These are phyloP conservation scores for Drosophila longiperda DNA, from an alignment of 2,888 invertebrate species.

Conservation along the genomic window DNA sequence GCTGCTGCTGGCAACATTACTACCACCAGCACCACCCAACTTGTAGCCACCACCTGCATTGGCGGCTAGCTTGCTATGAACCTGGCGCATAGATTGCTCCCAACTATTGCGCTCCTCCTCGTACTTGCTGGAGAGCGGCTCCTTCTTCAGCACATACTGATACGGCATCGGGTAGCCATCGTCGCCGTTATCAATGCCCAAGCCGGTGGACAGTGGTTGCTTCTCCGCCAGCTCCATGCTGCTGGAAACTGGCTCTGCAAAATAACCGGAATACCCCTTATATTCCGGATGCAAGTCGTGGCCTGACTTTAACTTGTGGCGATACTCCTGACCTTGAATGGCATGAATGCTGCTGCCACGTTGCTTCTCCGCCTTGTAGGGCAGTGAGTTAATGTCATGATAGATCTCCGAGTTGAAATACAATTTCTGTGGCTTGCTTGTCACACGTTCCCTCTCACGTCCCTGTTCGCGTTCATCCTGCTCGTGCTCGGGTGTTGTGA, in stretches of 20 bases:
- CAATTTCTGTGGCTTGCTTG: slow-evolving; percentile 76
- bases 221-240: slow-evolving; percentile 59
- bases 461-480: slow-evolving; percentile 26
- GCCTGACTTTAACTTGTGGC: slow-evolving; percentile 64
- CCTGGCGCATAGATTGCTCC: slow-evolving; percentile 63
- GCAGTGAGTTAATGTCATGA: slow-evolving; percentile 84
- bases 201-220: slow-evolving; percentile 33
- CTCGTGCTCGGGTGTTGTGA: slow-evolving; percentile 71
- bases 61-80: slow-evolving; percentile 36
- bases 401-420: slow-evolving; percentile 84
- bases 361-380: slow-evolving; percentile 80
- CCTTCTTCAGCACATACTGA: slow-evolving; percentile 82
- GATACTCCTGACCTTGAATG: slow-evolving; percentile 57
- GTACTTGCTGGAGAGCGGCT: slow-evolving; percentile 69
- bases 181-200: slow-evolving; percentile 58
- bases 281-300: slow-evolving; percentile 71
- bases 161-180: slow-evolving; percentile 83
- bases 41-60: slow-evolving; percentile 26
- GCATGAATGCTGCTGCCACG: slow-evolving; percentile 31
- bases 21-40: background rate
- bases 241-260: slow-evolving; percentile 76
- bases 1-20: background rate
- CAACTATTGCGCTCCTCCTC: slow-evolving; percentile 71
- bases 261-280: slow-evolving; percentile 82
- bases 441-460: slow-evolving; percentile 23